Evolutionary conservation across 2,888 invertebrate species (phyloP).

Genomic region (Chouioia cunea): DNA sequence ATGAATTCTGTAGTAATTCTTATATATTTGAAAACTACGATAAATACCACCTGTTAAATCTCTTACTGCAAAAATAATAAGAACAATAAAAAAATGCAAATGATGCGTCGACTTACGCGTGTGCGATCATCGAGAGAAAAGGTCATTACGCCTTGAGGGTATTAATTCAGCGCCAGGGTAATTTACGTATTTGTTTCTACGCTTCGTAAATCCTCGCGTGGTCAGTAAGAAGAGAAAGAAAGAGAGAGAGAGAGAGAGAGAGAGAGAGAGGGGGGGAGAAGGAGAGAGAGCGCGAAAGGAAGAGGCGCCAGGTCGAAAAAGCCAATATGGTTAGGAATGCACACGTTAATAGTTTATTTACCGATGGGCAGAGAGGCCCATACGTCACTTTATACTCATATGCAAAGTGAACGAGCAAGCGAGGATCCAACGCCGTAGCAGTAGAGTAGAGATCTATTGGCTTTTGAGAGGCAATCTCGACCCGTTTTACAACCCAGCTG

Average conservation of each 20-base stretch:
- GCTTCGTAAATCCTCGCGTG: conserved; percentile 62
- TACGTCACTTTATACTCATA: conserved; percentile 61
- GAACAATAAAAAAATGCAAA: conserved; percentile 30
- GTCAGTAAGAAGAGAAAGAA: too few species aligned
- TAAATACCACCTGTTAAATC: too few species aligned
- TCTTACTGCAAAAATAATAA: conserved; percentile 2
- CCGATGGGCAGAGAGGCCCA: conserved; percentile 57
- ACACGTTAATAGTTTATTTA: conserved; percentile 68
- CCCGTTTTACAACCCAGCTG: conserved; percentile 50
- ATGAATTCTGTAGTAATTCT: too few species aligned
- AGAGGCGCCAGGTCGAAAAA: conserved; percentile 53
- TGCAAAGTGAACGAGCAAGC: conserved; percentile 28
- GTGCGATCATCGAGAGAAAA: conserved; percentile 19
- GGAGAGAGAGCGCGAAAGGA: conserved; percentile 8
- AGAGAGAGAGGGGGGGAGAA: too few species aligned
- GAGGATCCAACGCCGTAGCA: too few species aligned
- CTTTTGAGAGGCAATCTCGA: conserved; percentile 43
- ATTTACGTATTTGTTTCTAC: conserved; percentile 68
- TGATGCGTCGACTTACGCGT: conserved; percentile 39
- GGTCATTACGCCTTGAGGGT: conserved; percentile 45
- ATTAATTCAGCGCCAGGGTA: conserved; percentile 62
- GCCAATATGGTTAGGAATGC: conserved; percentile 69
- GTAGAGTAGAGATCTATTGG: conserved; percentile 34
- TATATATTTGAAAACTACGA: too few species aligned
- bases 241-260: too few species aligned